These are phyloP conservation scores for Sebastes melanostomus DNA, from an alignment of 2,797 vertebrate species.

Conservation along the genomic window DNA sequence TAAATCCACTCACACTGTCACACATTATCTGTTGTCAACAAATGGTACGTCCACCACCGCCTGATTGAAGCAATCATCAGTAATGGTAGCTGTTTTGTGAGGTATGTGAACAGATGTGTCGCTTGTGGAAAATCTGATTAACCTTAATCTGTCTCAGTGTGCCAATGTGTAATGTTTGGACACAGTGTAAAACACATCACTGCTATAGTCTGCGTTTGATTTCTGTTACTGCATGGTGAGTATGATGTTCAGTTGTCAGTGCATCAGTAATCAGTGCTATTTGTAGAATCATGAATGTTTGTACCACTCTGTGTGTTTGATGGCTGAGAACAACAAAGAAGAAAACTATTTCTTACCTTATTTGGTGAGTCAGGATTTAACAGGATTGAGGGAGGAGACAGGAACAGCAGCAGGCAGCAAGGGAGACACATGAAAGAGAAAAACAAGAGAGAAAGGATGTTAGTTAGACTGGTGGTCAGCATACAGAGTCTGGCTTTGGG, in stretches of 20 bases:
- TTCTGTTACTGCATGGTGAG: neutral
- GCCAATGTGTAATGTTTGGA: neutral
- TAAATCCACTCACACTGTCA: neutral
- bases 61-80: neutral
- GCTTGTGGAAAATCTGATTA: constrained; percentile 5
- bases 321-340: constrained; percentile 6
- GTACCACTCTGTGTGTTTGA: neutral
- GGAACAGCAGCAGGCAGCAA: constrained; percentile 33
- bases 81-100: neutral
- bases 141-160: neutral
- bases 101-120: neutral
- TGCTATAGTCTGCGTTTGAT: neutral
- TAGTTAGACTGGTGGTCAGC: constrained; percentile 64
- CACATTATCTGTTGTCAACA: neutral
- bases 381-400: constrained; percentile 29
- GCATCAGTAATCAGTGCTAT: neutral
- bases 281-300: neutral
- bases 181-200: neutral
- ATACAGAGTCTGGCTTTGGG: constrained; percentile 40
- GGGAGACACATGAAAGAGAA: constrained; percentile 71
- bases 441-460: constrained; percentile 43
- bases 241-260: neutral
- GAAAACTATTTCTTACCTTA: constrained; percentile 79
- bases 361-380: constrained; percentile 52
- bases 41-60: neutral